Conservation (phyloP, 2,113 vertebrate genomes). For the Cacatua alba region DNA sequence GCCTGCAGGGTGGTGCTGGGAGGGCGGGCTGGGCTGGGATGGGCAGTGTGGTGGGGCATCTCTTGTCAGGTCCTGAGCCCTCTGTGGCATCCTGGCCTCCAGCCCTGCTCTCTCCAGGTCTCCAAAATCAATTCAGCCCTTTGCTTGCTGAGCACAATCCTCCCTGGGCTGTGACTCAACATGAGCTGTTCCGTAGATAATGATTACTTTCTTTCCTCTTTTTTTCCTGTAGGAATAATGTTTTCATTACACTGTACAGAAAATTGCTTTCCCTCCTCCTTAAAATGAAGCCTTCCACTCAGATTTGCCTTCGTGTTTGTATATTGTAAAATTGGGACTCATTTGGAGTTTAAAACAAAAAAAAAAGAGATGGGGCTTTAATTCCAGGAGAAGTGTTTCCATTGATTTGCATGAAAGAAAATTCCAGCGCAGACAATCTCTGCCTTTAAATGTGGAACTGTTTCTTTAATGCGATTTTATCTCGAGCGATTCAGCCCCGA, state of each 20-base stretch:
- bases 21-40: background rate
- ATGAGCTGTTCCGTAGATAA: constrained; percentile 32
- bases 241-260: constrained; percentile 2
- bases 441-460: constrained; percentile 41
- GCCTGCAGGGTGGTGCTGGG: background rate
- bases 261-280: constrained; percentile 52
- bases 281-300: constrained; percentile 39
- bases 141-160: accelerated
- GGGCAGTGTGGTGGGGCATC: too few species aligned
- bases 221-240: constrained; percentile 40
- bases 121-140: background rate
- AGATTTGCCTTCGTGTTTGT: constrained; percentile 20
- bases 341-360: constrained; percentile 24
- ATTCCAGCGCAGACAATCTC: constrained; percentile 39
- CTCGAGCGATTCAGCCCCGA: background rate
- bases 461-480: constrained; percentile 62
- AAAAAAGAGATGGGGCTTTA: background rate
- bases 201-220: background rate
- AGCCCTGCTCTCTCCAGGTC: background rate
- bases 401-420: constrained; percentile 55
- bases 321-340: constrained; percentile 26
- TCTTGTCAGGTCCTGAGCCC: background rate
- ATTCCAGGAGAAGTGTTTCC: constrained; percentile 48
- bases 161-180: constrained; percentile 37
- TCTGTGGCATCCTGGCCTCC: background rate